Evolutionary conservation across 37 sponge, comb jelly and placozoan species (phyloP).

Genomic region (Crambe crambe): DNA sequence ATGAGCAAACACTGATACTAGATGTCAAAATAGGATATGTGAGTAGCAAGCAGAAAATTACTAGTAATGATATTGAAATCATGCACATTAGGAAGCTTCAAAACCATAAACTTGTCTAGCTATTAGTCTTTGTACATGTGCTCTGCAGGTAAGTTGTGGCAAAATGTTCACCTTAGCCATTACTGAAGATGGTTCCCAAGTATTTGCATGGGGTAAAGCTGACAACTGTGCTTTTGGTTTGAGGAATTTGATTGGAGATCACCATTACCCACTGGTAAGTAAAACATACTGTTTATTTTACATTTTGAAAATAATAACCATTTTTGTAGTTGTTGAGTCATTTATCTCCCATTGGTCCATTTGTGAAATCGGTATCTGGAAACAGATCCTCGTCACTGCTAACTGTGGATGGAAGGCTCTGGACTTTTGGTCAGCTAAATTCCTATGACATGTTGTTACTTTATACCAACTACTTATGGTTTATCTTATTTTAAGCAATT

Average conservation of each 20-base stretch:
- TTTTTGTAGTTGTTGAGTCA: constrained; percentile 29
- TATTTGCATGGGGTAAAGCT: constrained; percentile 56
- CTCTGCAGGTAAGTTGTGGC: constrained; percentile 56
- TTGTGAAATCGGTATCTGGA: constrained; percentile 52
- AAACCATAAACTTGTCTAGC: no score
- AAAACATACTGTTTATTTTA: not conserved
- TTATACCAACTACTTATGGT: no score
- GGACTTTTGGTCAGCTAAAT: constrained; percentile 41
- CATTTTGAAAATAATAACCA: not conserved
- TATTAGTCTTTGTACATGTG: not conserved
- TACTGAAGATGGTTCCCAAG: constrained; percentile 31
- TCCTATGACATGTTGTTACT: not conserved
- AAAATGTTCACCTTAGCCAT: constrained; percentile 53
- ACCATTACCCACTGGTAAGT: constrained; percentile 29
- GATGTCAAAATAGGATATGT: constrained; percentile 70
- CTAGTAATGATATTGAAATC: no score
- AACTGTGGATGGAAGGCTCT: constrained; percentile 32
- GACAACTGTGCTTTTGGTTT: constrained; percentile 41
- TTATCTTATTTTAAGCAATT: no score
- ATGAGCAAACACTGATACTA: constrained; percentile 31
- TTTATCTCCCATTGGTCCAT: constrained; percentile 52
- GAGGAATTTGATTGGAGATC: constrained; percentile 31
- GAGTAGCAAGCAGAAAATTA: constrained; percentile 18
- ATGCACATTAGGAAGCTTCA: no score
- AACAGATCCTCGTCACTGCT: constrained; percentile 24